Percentiles rank a stretch among this genome's conserved stretches.
phyloP scores from a whole-genome alignment of 2,888 invertebrate species.

The Bombylius major region DNA sequence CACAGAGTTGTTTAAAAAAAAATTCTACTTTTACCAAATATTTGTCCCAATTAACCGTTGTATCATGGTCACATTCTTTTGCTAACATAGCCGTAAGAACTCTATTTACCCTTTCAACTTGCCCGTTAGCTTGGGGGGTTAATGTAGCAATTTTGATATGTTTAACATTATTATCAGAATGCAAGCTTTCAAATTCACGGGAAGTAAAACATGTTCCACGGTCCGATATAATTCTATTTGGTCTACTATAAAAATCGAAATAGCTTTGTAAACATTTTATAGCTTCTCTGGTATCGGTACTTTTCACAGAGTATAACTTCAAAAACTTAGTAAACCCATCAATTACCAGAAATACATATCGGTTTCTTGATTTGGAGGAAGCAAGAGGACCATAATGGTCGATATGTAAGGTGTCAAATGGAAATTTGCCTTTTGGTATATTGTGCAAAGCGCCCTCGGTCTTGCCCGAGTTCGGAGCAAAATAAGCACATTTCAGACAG shows the following conservation, averaged over 20 bases:
- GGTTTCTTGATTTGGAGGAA: too few species aligned
- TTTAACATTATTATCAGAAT: not conserved
- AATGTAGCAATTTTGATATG: not conserved
- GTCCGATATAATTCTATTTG: not conserved
- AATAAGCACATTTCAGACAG: not conserved
- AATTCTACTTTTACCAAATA: not conserved
- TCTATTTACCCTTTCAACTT: not conserved
- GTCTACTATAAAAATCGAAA: not conserved
- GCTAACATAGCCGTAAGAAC: not conserved
- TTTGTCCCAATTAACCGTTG: not conserved
- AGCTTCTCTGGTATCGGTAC: not conserved
- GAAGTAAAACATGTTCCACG: not conserved
- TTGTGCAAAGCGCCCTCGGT: not conserved
- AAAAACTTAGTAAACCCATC: not conserved
- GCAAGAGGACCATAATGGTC: not conserved
- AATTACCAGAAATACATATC: not conserved
- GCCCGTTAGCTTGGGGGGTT: not conserved
- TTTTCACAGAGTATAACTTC: not conserved
- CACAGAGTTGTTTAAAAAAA: constrained; percentile 17
- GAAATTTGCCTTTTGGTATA: not conserved
- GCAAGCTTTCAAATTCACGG: not conserved
- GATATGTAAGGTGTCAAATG: not conserved
- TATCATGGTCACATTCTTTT: not conserved
- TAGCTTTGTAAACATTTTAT: not conserved
- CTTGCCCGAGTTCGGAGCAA: not conserved